A percentile compares a stretch with the other conserved stretches of the same genome.
Evolutionary conservation across 2,888 invertebrate species (phyloP).

Genomic region (Lobophora halterata): DNA sequence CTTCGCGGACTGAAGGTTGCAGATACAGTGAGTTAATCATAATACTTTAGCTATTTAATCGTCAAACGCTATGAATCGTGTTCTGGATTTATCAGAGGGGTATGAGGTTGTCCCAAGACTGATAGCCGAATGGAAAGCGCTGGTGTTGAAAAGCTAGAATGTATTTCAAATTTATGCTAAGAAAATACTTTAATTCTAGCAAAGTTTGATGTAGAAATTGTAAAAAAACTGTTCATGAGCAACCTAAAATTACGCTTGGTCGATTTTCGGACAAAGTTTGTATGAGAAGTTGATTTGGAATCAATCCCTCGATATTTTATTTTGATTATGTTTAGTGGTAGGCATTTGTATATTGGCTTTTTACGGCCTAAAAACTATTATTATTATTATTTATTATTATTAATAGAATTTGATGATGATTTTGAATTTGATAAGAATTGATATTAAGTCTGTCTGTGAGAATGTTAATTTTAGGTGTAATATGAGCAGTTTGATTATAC

Average conservation of each 20-base stretch:
- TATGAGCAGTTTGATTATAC: too few species aligned
- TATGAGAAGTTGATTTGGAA: too few species aligned
- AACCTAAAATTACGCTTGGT: not conserved
- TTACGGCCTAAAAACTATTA: too few species aligned
- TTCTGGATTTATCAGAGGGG: constrained; percentile 27
- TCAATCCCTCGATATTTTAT: too few species aligned
- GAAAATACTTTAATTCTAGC: too few species aligned
- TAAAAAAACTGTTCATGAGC: not conserved
- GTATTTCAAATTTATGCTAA: constrained; percentile 20
- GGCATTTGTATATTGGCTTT: constrained; percentile 9
- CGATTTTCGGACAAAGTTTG: too few species aligned
- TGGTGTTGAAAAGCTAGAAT: constrained; percentile 7
- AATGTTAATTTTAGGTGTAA: too few species aligned
- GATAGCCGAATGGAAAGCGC: constrained; percentile 27
- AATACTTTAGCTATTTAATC: constrained; percentile 14
- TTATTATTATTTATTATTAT: too few species aligned
- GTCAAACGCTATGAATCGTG: constrained; percentile 14
- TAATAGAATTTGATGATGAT: too few species aligned
- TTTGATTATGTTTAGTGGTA: not conserved
- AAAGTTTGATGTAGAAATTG: not conserved
- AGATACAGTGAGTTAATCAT: constrained; percentile 11
- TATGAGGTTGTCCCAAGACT: constrained; percentile 36
- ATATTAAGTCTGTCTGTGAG: too few species aligned
- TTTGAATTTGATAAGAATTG: too few species aligned
- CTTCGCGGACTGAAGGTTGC: constrained; percentile 11